These are phyloP conservation scores for Hafferia zeledoni DNA, from an alignment of 2,797 vertebrate genomes.

Conservation along the genomic window DNA sequence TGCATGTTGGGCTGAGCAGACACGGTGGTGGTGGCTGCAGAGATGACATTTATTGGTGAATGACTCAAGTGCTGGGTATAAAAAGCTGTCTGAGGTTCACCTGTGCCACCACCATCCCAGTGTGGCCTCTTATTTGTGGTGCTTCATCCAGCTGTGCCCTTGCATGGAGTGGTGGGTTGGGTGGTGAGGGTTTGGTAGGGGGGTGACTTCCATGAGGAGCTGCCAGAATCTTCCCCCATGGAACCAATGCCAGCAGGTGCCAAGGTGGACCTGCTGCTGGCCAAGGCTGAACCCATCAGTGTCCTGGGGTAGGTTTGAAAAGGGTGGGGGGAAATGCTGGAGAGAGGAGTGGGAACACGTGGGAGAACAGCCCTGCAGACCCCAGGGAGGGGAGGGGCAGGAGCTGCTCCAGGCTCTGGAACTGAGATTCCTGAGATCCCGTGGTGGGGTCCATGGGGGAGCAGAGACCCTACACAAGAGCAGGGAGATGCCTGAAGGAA, in stretches of 20 bases:
- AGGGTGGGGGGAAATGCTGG: not conserved
- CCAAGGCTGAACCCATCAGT: not conserved
- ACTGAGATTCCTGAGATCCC: not conserved
- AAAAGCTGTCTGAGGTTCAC: not conserved
- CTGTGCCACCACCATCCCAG: fast-evolving
- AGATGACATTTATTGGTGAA: not conserved
- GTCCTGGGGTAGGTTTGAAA: not conserved
- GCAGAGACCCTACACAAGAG: fast-evolving
- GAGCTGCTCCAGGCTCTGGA: not conserved
- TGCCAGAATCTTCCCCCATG: not conserved
- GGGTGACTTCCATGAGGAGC: not conserved
- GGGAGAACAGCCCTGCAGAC: not conserved
- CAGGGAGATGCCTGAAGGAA: not conserved
- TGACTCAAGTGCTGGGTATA: not conserved
- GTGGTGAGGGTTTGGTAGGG: fast-evolving
- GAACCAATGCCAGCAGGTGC: not conserved
- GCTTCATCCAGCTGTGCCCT: not conserved
- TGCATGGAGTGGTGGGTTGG: not conserved
- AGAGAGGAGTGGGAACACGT: not conserved
- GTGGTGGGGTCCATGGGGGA: not conserved
- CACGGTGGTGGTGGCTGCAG: not conserved
- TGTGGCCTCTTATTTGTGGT: not conserved
- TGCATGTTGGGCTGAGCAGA: not conserved
- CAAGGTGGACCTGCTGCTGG: not conserved
- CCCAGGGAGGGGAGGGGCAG: not conserved